Evolutionary conservation across 2,888 invertebrate genomes (phyloP).

Genomic region (Hypena proboscidalis): DNA sequence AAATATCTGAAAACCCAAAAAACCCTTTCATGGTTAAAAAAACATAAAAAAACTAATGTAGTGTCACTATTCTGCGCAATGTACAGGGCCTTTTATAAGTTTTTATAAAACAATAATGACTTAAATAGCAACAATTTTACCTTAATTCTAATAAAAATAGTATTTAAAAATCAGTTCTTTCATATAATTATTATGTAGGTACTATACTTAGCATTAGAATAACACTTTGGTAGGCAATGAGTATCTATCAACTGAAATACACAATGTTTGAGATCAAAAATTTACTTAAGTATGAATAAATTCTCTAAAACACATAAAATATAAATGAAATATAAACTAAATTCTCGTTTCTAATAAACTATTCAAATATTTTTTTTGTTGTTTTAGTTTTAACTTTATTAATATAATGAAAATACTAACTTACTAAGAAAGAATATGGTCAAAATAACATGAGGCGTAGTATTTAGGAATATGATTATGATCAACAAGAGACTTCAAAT

Average conservation of each 20-base stretch:
- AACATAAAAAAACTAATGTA: constrained; percentile 8
- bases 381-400: too few relatives aligned
- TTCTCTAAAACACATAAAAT: too few relatives aligned
- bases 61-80: constrained; percentile 7
- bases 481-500: too few relatives aligned
- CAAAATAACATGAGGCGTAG: too few relatives aligned
- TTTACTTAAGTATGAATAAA: too few relatives aligned
- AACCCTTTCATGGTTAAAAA: constrained; percentile 1
- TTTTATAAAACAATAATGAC: too few relatives aligned
- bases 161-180: constrained; percentile 3
- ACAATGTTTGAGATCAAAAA: constrained; percentile 10
- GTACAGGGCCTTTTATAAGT: constrained; percentile 9
- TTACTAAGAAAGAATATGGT: too few relatives aligned
- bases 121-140: constrained; percentile 5
- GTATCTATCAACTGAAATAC: constrained; percentile 9
- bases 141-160: constrained; percentile 5
- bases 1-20: constrained; percentile 4
- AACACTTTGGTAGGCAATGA: constrained; percentile 7
- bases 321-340: too few relatives aligned
- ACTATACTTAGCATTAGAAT: constrained; percentile 10
- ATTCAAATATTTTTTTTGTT: too few relatives aligned
- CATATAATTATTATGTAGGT: constrained; percentile 6
- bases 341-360: too few relatives aligned
- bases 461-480: too few relatives aligned
- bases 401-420: too few relatives aligned